Base-by-base conservation (phyloP, 2,888 invertebrate genomes). In the Hetaerina titia region DNA sequence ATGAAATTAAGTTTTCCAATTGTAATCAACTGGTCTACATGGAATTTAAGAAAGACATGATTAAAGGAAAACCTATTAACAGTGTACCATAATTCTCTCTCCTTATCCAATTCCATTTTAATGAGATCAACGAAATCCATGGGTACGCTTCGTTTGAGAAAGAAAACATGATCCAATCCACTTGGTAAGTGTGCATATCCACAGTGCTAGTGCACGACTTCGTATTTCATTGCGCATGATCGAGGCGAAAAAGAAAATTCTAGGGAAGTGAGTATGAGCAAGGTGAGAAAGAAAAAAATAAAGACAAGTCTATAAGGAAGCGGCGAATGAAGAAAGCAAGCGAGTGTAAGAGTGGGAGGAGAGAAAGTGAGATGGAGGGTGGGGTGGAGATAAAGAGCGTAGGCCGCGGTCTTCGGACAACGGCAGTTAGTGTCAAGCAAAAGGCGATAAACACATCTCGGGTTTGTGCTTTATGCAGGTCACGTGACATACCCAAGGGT, bases 391-490 rank as follows among this genome's bases (percentile, higher is more conserved):
- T 25, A 69, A 31, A 92, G 45, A 63, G 90, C 69, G 69, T 56
- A 69, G 92, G 64, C 92, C 64, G 64, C 69, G 31, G 63, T 69
- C 92, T 45, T 64, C 64, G 92, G 69, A 74, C 92, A 69, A 45
- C 56, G 92, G 25, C 45, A 69, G 92, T 92, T 92, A 69, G 69
- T 69, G 69, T 92, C 92, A 56, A 56, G 63, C 64, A 31, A 64
- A 64, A 69, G 56, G 92, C 92, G 92, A 92, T 92, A 92, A 92
- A 92, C 92, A 92, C 69, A 69, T 92, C 92, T 45, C 31, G 45
- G 56, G 81, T 15, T 69, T n/a, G 92, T 92, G 92, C 92, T 92
- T 92, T 92, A 92, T 92, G 92, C 92, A n/a, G 69, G 69, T 64
- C 92, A 92, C 92, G 92, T 92, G 92, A 69, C 13, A 57, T 92